These are phyloP conservation scores for Circaetus gallicus DNA, from an alignment of 2,113 vertebrate species.

Conservation along the genomic window DNA sequence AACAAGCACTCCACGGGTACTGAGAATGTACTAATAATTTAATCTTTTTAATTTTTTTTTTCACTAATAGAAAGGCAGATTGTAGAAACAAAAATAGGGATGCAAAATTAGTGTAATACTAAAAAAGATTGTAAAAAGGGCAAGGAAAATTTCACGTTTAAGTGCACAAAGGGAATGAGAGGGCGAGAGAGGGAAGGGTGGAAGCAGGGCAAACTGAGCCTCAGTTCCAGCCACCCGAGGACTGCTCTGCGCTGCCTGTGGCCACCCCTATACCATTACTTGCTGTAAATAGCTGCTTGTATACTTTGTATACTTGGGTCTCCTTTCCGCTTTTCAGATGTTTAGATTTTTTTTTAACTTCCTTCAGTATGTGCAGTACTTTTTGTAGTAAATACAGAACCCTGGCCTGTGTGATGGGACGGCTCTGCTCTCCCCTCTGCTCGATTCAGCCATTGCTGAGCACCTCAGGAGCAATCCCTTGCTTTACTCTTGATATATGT, in stretches of 20 bases:
- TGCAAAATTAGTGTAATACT: not conserved
- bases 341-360: not conserved
- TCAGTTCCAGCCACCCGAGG: not conserved
- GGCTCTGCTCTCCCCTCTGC: not conserved
- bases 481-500: not conserved
- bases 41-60: not conserved
- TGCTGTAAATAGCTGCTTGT: not conserved
- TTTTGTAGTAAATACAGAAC: not conserved
- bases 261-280: not conserved
- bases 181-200: not conserved
- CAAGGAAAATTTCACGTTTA: not conserved
- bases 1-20: not conserved
- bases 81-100: not conserved
- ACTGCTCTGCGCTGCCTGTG: not conserved
- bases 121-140: not conserved
- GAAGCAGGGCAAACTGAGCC: not conserved
- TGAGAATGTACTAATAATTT: not conserved
- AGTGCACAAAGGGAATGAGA: not conserved
- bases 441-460: not conserved
- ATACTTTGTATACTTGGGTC: not conserved
- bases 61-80: not conserved
- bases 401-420: not conserved
- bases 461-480: not conserved
- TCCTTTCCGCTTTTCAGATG: not conserved
- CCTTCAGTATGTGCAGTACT: not conserved